A percentile compares a stretch with the other conserved stretches of the same genome.
Evolutionary conservation across 2,888 invertebrate species (phyloP).

Genomic region (Gortyna flavago): DNA sequence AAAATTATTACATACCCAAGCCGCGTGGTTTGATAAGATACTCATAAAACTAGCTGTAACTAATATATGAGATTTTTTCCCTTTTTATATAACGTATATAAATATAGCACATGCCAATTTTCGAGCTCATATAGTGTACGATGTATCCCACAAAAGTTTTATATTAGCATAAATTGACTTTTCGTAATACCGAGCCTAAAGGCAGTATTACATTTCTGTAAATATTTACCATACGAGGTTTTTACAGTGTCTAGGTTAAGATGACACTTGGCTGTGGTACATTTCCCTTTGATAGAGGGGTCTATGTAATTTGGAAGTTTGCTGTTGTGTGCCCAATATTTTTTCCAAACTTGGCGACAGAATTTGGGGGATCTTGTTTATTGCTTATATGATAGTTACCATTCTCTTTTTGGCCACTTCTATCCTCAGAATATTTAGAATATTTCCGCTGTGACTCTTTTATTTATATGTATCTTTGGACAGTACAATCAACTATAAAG

Average conservation of each 20-base stretch:
- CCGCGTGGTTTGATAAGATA: conserved; percentile 30
- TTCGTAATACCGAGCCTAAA: conserved; percentile 74
- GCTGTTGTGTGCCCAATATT: conserved; percentile 66
- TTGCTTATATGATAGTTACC: conserved; percentile 62
- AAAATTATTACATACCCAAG: conserved; percentile 35
- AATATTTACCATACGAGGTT: conserved; percentile 73
- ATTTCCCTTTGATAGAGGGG: conserved; percentile 7
- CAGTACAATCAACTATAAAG: conserved; percentile 13
- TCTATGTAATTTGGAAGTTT: conserved; percentile 50
- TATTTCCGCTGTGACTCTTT: conserved; percentile 41
- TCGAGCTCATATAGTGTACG: conserved; percentile 66
- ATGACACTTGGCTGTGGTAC: conserved; percentile 39
- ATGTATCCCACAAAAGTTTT: conserved; percentile 71
- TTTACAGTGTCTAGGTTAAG: conserved; percentile 56
- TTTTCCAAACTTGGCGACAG: conserved; percentile 67
- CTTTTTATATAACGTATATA: conserved; percentile 42
- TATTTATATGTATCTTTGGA: conserved; percentile 41
- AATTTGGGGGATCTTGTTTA: conserved; percentile 67
- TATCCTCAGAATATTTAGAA: conserved; percentile 53
- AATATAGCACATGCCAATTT: conserved; percentile 65
- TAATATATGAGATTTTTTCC: conserved; percentile 41
- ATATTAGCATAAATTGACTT: conserved; percentile 78
- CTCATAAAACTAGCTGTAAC: conserved; percentile 36
- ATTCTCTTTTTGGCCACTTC: conserved; percentile 52
- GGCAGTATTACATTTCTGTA: conserved; percentile 74